phyloP scores from a whole-genome alignment of 2,888 invertebrate species.

The Neocrepidodera transversa region DNA sequence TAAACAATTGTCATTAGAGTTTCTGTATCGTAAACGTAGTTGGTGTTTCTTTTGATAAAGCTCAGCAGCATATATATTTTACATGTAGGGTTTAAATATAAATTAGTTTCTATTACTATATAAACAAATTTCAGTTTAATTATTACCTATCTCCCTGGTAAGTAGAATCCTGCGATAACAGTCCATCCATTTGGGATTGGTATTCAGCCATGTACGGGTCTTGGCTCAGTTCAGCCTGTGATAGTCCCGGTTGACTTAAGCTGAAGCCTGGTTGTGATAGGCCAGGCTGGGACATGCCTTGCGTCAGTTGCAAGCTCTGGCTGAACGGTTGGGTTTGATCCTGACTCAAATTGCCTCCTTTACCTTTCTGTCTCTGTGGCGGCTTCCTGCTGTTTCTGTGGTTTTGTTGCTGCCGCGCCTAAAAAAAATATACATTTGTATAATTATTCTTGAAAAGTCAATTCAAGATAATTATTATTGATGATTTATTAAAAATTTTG shows the following conservation, averaged over 20 bases:
- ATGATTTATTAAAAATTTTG: no score
- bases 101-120: no score
- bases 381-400: constrained; percentile 47
- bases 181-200: constrained; percentile 93
- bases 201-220: constrained; percentile 86
- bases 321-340: constrained; percentile 63
- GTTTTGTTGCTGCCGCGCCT: constrained; percentile 56
- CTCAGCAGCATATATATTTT: no score
- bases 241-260: constrained; percentile 72
- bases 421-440: constrained; percentile 4
- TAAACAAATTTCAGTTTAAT: no score
- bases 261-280: constrained; percentile 73
- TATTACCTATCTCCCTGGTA: constrained; percentile 65
- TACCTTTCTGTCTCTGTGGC: constrained; percentile 31
- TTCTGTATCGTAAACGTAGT: no score
- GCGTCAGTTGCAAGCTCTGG: constrained; percentile 77
- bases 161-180: constrained; percentile 83
- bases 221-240: constrained; percentile 78
- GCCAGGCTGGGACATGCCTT: constrained; percentile 75
- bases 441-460: no score
- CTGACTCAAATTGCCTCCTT: constrained; percentile 51
- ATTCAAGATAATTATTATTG: no score
- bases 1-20: no score
- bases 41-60: no score
- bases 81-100: no score